These are phyloP conservation scores for Sterrhoptilus dennistouni DNA, from an alignment of 2,113 vertebrate genomes.

Conservation along the genomic window DNA sequence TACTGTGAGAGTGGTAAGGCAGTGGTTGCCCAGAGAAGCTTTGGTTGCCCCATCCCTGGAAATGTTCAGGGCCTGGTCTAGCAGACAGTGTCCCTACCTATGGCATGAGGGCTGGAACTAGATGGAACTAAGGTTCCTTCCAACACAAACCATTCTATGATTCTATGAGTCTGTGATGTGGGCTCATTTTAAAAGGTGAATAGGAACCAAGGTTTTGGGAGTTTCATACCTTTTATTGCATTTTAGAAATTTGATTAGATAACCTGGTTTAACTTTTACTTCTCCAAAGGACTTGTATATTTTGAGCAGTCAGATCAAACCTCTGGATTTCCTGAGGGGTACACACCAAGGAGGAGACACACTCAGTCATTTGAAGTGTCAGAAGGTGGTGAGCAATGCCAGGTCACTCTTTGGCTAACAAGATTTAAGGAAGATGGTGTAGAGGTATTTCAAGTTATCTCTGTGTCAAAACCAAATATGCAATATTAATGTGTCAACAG, in stretches of 20 bases:
- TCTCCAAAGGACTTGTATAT: neutral
- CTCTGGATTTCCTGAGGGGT: neutral
- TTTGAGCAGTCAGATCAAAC: neutral
- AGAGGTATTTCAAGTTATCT: neutral
- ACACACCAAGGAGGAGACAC: neutral
- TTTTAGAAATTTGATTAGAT: neutral
- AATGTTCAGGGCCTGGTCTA: neutral
- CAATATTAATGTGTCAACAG: neutral
- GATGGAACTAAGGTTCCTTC: neutral
- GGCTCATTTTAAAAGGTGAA: neutral
- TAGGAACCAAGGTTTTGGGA: neutral
- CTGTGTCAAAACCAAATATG: neutral
- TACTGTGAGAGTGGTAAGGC: neutral
- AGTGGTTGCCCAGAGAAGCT: neutral
- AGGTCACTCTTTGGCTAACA: neutral
- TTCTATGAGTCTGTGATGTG: neutral
- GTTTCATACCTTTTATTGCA: neutral
- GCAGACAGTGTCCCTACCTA: fast-evolving
- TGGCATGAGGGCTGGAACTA: neutral
- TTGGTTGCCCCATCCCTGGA: neutral
- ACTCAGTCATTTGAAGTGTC: neutral
- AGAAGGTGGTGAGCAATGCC: neutral
- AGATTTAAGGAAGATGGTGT: neutral
- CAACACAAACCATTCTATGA: neutral
- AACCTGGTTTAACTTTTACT: neutral